Conservation (phyloP, 1,140 invertebrate species). For the Diorhabda elongata region DNA sequence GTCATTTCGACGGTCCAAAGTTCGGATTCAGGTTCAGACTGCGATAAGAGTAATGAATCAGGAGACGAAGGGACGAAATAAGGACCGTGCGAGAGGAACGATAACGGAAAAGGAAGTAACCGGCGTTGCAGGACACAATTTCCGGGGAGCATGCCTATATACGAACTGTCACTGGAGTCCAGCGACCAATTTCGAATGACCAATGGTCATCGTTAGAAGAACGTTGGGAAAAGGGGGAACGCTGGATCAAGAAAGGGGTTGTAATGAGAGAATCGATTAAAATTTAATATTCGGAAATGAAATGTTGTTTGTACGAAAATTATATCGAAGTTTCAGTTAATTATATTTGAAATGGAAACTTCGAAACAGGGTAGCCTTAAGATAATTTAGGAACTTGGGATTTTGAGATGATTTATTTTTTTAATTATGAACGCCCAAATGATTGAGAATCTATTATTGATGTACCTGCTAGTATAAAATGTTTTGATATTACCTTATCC, state of each 20-base stretch:
- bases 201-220: conserved; percentile 32
- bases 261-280: conserved; percentile 2
- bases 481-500: too few species aligned
- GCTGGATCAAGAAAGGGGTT: background rate
- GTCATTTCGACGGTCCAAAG: background rate
- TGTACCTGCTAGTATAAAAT: too few species aligned
- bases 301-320: background rate
- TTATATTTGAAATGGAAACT: too few species aligned
- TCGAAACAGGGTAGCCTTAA: too few species aligned
- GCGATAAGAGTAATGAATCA: conserved; percentile 23
- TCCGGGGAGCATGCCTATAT: conserved; percentile 35
- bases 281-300: conserved; percentile 3
- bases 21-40: background rate
- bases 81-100: conserved; percentile 18
- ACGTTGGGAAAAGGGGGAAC: background rate
- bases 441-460: too few species aligned
- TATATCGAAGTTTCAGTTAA: too few species aligned
- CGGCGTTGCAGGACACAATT: conserved; percentile 39
- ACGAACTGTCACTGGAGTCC: conserved; percentile 32
- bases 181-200: conserved; percentile 40
- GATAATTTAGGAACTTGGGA: too few species aligned
- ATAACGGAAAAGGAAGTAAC: conserved; percentile 34
- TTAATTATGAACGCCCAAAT: too few species aligned
- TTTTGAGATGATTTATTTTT: too few species aligned
- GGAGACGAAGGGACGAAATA: conserved; percentile 1